Evolutionary conservation across 2,113 vertebrate species (phyloP).

Genomic region (Anguilla japonica): DNA sequence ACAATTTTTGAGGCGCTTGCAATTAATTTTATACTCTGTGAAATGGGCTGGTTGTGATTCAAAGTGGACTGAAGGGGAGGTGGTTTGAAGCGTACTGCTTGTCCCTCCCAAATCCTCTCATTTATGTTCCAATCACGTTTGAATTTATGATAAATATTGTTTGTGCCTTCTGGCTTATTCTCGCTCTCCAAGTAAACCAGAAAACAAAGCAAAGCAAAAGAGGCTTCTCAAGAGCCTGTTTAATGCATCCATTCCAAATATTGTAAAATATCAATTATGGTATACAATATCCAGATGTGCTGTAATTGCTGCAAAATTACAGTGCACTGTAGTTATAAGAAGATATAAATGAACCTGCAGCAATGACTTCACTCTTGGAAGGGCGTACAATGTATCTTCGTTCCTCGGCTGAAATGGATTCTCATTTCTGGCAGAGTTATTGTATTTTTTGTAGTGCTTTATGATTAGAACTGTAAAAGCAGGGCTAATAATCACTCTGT

Average conservation of each 20-base stretch:
- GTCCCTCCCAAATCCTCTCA: background rate
- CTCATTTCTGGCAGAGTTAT: conserved; percentile 65
- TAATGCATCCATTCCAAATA: background rate
- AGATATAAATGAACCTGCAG: conserved; percentile 67
- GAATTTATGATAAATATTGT: background rate
- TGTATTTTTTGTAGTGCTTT: conserved; percentile 64
- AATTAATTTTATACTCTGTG: background rate
- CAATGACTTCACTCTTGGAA: conserved; percentile 54
- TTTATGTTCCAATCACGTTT: background rate
- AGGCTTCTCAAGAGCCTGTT: background rate
- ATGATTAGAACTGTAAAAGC: conserved; percentile 70
- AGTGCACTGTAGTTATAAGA: conserved; percentile 61
- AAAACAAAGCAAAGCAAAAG: background rate
- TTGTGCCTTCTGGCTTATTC: background rate
- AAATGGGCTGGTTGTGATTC: background rate
- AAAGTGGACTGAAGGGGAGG: background rate
- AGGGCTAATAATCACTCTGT: conserved; percentile 74
- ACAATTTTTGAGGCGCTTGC: background rate
- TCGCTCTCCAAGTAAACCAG: background rate
- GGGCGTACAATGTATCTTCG: conserved; percentile 61
- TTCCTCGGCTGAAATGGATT: conserved; percentile 62
- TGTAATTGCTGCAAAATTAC: conserved; percentile 57
- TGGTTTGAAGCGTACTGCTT: background rate
- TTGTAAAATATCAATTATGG: conserved; percentile 7
- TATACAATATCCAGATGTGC: background rate